phyloP scores from a whole-genome alignment of 2,888 invertebrate genomes.

The Tuta absoluta region DNA sequence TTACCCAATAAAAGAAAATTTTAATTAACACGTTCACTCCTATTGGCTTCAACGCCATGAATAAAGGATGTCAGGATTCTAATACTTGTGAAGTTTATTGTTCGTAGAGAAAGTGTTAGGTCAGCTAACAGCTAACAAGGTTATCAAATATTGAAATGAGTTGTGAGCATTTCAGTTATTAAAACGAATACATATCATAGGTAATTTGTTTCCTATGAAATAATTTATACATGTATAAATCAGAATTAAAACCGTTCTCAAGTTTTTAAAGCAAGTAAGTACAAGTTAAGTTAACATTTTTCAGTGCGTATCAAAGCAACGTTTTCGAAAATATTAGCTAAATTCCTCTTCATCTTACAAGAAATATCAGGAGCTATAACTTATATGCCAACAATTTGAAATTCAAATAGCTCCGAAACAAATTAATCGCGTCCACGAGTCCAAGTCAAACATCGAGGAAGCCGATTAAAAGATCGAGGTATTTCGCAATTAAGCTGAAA shows the following conservation, averaged over 20 bases:
- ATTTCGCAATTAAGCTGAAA: constrained; percentile 56
- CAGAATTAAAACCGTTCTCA: no score
- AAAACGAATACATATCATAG: background rate
- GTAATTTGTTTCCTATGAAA: no score
- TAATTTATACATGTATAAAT: no score
- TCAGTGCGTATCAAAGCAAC: no score
- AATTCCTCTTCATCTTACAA: background rate
- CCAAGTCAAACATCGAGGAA: constrained; percentile 43
- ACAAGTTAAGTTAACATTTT: no score
- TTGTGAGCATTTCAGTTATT: background rate
- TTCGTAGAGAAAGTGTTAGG: background rate
- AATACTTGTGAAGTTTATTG: background rate
- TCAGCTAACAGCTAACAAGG: background rate
- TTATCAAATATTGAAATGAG: background rate
- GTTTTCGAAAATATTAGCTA: no score
- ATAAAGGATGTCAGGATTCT: background rate
- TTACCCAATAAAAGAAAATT: background rate
- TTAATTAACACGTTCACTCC: background rate
- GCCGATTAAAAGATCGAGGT: constrained; percentile 46
- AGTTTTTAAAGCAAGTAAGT: no score
- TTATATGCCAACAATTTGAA: constrained; percentile 12
- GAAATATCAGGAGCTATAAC: background rate
- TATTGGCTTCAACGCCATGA: background rate
- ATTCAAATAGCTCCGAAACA: constrained; percentile 13
- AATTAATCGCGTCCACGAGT: constrained; percentile 33